Conservation (phyloP, 1,140 invertebrate species). For the Nylanderia fulva region DNA sequence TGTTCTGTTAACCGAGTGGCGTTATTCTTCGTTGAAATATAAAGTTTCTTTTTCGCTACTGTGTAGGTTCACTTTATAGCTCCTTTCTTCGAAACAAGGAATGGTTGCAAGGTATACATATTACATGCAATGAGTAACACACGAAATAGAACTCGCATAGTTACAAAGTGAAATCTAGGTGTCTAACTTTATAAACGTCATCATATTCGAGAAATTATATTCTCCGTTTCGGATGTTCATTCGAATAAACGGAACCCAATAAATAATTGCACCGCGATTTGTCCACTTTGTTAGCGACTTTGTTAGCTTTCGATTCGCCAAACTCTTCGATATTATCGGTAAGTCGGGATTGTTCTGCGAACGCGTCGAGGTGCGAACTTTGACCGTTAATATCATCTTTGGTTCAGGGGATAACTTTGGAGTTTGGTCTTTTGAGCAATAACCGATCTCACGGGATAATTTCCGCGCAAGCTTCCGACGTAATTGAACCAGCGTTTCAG, state of each 20-base stretch:
- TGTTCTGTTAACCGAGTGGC: neutral
- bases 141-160: neutral
- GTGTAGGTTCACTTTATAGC: neutral
- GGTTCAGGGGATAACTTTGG: constrained; percentile 22
- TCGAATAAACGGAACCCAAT: neutral
- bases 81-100: constrained; percentile 12
- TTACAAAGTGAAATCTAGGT: neutral
- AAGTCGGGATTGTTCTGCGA: neutral
- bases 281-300: constrained; percentile 18
- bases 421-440: constrained; percentile 35
- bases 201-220: neutral
- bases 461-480: constrained; percentile 25
- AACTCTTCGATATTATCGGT: constrained; percentile 5
- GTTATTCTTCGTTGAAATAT: neutral
- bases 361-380: constrained; percentile 1
- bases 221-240: no score
- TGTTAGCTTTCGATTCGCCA: constrained; percentile 7
- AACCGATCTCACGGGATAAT: constrained; percentile 50
- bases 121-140: neutral
- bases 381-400: constrained; percentile 35
- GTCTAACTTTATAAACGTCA: neutral
- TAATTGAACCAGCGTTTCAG: constrained; percentile 40
- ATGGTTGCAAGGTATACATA: neutral
- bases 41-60: neutral
- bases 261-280: constrained; percentile 26